Base-by-base conservation (phyloP, 2,888 invertebrate genomes). In the Tipula lateralis region DNA sequence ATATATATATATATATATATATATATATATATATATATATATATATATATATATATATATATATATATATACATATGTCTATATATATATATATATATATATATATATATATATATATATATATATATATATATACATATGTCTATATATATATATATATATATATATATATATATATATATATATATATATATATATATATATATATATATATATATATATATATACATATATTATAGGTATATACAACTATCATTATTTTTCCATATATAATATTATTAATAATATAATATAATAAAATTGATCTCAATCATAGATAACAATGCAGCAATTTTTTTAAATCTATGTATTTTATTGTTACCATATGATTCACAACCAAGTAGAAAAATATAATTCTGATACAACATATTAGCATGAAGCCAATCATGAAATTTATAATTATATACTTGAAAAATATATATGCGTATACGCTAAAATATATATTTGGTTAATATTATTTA, bases 241-340 rank as follows among this genome's bases (percentile, higher is more conserved):
- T 50, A 50, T 50, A 50, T 16, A 16, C 44, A 50, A 50, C 44
- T 50, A 50, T 50, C 44, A 50, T 50, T 50, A 50, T 50, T 50
- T 50, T 50, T 50, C 44, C 44, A 50, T 50, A 50, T 36, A 36
- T 16, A 50, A 50, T 50, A 50, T 50, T 50, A 50, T 16, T 50
- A 50, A 50, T 16, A 50, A 50, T 50, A 50, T 50, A 50, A 50
- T 16, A 50, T 81, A 29, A 81, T 81, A 81, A 29, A 81, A 81
- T 50, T 30, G 84, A 84, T 84, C 84, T 66, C 84, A 84, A 84
- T 84, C 84, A 84, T 84, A 84, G 84, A 84, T 84, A 29, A 44
- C 30, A 50, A 84, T 84, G 84, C 84, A 84, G 84, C 84, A 30
- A 44, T 83, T 34, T 19, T 83, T 50, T 16, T 50, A 50, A 34